Conservation (phyloP, 2,888 invertebrate species). For the Pandemis cinnamomeana region DNA sequence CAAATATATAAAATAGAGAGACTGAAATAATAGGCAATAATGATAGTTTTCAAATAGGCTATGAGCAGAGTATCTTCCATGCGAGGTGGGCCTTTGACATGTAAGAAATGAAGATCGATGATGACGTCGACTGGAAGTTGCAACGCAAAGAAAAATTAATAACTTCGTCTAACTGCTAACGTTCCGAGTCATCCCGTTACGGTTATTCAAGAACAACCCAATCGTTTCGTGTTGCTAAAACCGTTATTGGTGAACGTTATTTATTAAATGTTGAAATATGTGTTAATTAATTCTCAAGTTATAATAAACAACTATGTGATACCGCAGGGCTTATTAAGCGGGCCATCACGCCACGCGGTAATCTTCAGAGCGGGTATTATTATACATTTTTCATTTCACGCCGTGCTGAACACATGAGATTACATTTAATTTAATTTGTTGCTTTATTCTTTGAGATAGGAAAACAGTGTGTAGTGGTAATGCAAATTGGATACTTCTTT, state of each 20-base stretch:
- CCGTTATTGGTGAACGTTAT: not conserved
- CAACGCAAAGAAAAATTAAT: too few relatives aligned
- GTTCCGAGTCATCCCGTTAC: too few relatives aligned
- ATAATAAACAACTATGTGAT: conserved; percentile 5
- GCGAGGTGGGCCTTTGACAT: too few relatives aligned
- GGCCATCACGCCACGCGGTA: conserved; percentile 9
- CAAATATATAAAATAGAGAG: too few relatives aligned
- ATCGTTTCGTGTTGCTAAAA: not conserved
- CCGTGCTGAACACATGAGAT: conserved; percentile 59
- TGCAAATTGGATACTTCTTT: conserved; percentile 2
- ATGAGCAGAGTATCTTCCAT: too few relatives aligned
- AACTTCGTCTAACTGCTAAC: too few relatives aligned
- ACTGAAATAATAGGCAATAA: too few relatives aligned
- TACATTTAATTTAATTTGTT: conserved; percentile 61
- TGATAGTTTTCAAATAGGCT: too few relatives aligned
- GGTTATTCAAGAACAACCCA: too few relatives aligned
- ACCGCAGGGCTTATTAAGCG: not conserved
- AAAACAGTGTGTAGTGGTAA: conserved; percentile 7
- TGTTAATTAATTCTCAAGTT: conserved; percentile 15
- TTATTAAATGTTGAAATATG: conserved; percentile 8
- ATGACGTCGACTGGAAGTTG: too few relatives aligned
- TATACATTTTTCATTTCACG: conserved; percentile 73
- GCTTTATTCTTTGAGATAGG: conserved; percentile 18
- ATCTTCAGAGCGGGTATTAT: conserved; percentile 49
- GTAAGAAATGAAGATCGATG: too few relatives aligned